These are phyloP conservation scores for Kradibia gibbosae DNA, from an alignment of 1,140 invertebrate species.

Conservation along the genomic window DNA sequence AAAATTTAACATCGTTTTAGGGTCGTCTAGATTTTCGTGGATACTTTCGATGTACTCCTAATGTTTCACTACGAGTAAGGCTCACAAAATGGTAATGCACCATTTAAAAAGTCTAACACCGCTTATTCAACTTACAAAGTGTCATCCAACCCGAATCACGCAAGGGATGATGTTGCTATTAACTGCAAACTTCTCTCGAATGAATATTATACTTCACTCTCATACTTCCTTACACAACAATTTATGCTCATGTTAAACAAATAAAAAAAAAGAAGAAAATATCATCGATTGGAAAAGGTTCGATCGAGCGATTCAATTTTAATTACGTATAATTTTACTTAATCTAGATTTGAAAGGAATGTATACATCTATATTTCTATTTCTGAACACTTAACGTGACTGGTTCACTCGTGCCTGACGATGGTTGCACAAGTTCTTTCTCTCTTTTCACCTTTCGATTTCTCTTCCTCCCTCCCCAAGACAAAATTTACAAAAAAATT, in stretches of 20 bases:
- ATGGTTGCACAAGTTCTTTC: neutral
- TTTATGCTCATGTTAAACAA: too few relatives aligned
- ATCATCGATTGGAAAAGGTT: neutral
- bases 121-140: slow-evolving; percentile 14
- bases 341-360: neutral
- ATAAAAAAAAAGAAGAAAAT: neutral
- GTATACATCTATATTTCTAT: neutral
- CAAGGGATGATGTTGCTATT: neutral
- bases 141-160: slow-evolving; percentile 10
- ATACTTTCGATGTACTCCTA: slow-evolving; percentile 67
- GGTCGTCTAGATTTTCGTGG: slow-evolving; percentile 68
- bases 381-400: neutral
- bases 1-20: slow-evolving; percentile 53
- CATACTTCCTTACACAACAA: neutral
- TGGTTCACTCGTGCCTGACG: neutral
- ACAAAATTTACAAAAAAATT: slow-evolving; percentile 10
- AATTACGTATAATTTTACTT: neutral
- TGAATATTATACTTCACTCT: neutral
- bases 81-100: slow-evolving; percentile 61
- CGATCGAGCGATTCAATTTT: neutral
- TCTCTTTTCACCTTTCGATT: neutral
- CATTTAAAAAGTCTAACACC: slow-evolving; percentile 64
- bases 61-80: slow-evolving; percentile 67
- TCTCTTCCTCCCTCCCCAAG: neutral
- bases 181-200: neutral